phyloP scores from a whole-genome alignment of 2,888 invertebrate genomes.

The Metalampra italica region DNA sequence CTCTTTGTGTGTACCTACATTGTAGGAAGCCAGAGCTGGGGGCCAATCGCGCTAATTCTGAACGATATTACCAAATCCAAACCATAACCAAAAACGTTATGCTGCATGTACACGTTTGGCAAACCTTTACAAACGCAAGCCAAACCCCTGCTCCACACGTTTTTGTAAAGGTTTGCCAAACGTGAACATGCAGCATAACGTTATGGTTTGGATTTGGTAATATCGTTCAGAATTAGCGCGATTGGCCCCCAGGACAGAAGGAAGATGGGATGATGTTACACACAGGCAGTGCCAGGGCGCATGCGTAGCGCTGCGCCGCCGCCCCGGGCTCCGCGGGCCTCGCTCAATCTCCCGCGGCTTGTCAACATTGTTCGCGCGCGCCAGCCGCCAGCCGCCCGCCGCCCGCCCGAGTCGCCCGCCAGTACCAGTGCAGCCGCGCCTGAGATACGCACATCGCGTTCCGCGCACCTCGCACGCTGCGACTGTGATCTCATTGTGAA shows the following conservation, averaged over 20 bases:
- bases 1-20: background rate
- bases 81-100: too few species aligned
- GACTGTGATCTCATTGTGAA: conserved; percentile 51
- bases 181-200: too few species aligned
- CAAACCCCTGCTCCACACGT: too few species aligned
- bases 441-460: conserved; percentile 40
- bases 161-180: too few species aligned
- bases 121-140: too few species aligned
- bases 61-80: too few species aligned
- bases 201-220: too few species aligned
- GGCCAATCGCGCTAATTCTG: too few species aligned
- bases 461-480: conserved; percentile 24
- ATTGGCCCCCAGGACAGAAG: too few species aligned
- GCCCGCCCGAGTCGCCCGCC: conserved; percentile 15
- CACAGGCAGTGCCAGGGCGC: conserved; percentile 20
- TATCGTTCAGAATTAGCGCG: too few species aligned
- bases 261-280: conserved; percentile 12
- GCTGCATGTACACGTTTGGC: too few species aligned
- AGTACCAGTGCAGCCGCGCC: conserved; percentile 52
- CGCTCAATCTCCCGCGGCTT: conserved; percentile 33
- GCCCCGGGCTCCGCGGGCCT: conserved; percentile 8
- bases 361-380: conserved; percentile 36
- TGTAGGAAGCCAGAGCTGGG: conserved; percentile 3
- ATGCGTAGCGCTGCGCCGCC: conserved; percentile 22
- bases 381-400: conserved; percentile 19